Conservation (phyloP, 2,888 invertebrate species). For the Calameuta idolon region DNA sequence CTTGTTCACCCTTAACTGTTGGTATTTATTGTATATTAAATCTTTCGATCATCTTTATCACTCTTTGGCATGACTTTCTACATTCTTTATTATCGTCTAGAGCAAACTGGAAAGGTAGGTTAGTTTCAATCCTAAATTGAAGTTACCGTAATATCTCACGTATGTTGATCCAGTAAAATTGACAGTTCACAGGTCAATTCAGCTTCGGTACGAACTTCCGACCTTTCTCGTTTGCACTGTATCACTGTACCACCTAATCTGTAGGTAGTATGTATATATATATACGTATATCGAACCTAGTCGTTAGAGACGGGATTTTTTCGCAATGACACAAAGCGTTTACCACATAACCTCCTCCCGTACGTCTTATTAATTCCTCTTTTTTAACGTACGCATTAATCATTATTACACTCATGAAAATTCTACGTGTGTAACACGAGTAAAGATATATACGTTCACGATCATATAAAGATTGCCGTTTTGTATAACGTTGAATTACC, state of each 20-base stretch:
- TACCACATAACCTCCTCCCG: not conserved
- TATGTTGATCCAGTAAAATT: not conserved
- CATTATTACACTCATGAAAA: conserved; percentile 11
- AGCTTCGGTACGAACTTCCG: not conserved
- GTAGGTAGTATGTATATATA: conserved; percentile 8
- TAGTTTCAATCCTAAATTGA: not conserved
- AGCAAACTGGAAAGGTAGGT: not conserved
- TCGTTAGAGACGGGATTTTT: not conserved
- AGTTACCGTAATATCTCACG: not conserved
- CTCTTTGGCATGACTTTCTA: not conserved
- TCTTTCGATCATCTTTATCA: not conserved
- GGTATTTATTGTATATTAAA: not conserved
- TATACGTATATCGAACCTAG: conserved; percentile 6
- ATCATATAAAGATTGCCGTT: conserved; percentile 44
- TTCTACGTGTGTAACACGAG: conserved; percentile 5
- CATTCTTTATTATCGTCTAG: not conserved
- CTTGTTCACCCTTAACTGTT: not conserved
- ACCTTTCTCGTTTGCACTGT: not conserved
- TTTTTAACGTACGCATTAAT: not conserved
- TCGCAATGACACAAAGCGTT: not conserved
- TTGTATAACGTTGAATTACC: conserved; percentile 62
- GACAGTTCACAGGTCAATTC: not conserved
- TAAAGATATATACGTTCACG: conserved; percentile 14
- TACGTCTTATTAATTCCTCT: not conserved
- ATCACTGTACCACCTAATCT: not conserved